Percentiles rank a stretch among this genome's conserved stretches.
Conservation (phyloP, 2,113 vertebrate genomes). For the Clarias magur region DNA sequence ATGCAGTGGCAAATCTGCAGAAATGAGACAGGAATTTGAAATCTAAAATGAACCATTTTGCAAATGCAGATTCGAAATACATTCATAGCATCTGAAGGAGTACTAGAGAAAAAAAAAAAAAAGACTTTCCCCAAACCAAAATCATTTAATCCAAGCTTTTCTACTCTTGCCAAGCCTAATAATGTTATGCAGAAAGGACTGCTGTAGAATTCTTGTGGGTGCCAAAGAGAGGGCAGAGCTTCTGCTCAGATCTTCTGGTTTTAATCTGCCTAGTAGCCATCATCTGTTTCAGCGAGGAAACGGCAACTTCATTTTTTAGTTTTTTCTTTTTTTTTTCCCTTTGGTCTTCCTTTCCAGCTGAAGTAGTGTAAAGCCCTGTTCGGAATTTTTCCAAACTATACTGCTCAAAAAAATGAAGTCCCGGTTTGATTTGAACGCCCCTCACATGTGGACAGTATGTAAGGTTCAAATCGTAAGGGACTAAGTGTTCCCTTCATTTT, state of each 20-base stretch:
- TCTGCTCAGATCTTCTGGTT: not conserved
- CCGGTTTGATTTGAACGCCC: no score
- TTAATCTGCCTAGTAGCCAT: conserved; percentile 4
- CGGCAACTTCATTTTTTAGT: not conserved
- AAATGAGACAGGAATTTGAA: not conserved
- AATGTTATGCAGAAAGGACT: not conserved
- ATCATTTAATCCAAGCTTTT: conserved; percentile 1
- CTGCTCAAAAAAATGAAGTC: no score
- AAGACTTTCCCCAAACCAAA: not conserved
- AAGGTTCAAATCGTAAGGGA: no score
- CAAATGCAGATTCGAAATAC: not conserved
- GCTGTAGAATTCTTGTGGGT: not conserved
- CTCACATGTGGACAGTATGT: no score
- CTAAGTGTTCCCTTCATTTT: no score
- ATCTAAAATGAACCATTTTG: not conserved
- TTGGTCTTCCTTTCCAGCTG: not conserved
- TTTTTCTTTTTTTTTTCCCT: no score
- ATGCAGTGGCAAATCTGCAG: not conserved
- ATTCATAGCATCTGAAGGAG: not conserved
- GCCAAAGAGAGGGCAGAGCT: not conserved
- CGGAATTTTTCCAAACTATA: not conserved
- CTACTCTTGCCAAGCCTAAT: not conserved
- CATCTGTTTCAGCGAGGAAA: not conserved
- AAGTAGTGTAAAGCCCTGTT: not conserved
- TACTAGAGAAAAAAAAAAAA: not conserved